Percentiles rank a stretch among this genome's conserved stretches.
These are phyloP conservation scores for Ictidomys tridecemlineatus DNA, from an alignment of 2,113 vertebrate genomes.

Conservation along the genomic window DNA sequence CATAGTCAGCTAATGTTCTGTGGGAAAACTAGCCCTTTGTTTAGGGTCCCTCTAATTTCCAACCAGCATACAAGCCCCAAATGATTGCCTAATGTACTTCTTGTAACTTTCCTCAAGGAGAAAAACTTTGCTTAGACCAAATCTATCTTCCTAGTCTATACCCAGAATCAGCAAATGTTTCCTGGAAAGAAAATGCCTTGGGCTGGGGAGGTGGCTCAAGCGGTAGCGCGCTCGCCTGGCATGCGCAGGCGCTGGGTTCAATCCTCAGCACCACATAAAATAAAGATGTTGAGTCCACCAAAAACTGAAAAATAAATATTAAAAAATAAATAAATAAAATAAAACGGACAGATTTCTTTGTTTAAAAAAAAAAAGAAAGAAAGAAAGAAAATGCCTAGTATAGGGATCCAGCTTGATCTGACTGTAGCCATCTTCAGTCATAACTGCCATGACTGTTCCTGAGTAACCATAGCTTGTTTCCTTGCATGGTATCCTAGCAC, in stretches of 20 bases:
- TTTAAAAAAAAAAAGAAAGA: too few species aligned
- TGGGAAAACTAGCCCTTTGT: neutral
- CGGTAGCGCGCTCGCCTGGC: too few species aligned
- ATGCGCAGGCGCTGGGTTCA: too few species aligned
- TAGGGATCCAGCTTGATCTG: neutral
- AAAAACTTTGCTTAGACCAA: constrained; percentile 43
- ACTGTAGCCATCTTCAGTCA: neutral
- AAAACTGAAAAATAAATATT: too few species aligned
- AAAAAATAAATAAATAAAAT: too few species aligned
- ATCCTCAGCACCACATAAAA: too few species aligned
- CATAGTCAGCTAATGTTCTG: neutral
- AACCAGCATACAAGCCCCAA: neutral
- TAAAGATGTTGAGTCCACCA: too few species aligned
- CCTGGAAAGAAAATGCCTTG: neutral
- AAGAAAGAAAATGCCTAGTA: neutral
- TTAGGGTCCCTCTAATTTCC: constrained; percentile 35
- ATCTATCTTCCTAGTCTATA: neutral
- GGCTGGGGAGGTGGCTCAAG: too few species aligned
- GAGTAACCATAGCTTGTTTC: neutral
- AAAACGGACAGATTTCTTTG: too few species aligned
- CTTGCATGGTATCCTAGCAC: neutral
- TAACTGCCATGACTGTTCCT: neutral
- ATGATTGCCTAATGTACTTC: neutral
- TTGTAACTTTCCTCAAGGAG: constrained; percentile 39
- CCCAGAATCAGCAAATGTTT: neutral